These are phyloP conservation scores for Semicossyphus pulcher DNA, from an alignment of 2,113 vertebrate genomes.

Conservation along the genomic window DNA sequence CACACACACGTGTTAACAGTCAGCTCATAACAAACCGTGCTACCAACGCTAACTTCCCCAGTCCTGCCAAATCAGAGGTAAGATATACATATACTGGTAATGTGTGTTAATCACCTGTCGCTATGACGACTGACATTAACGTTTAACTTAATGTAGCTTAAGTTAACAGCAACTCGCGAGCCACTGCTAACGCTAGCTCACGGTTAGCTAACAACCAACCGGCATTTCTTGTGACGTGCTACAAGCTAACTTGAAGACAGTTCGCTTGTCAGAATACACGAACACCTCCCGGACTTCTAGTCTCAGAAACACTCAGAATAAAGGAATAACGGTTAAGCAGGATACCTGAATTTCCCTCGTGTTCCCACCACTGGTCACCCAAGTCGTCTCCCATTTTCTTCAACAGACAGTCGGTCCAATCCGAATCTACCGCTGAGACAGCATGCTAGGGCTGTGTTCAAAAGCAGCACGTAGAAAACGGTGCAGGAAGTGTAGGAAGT, in stretches of 20 bases:
- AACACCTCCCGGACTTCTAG: neutral
- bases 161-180: neutral
- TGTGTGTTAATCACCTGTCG: neutral
- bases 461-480: neutral
- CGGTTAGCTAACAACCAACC: neutral
- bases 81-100: neutral
- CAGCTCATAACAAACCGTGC: neutral
- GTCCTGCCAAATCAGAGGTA: neutral
- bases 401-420: constrained; percentile 1
- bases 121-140: neutral
- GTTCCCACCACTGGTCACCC: constrained; percentile 78
- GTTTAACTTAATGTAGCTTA: too few species aligned
- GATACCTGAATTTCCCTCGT: constrained; percentile 58
- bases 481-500: too few species aligned
- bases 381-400: constrained; percentile 79
- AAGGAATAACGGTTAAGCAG: neutral
- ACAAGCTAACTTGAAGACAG: neutral
- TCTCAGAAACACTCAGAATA: neutral
- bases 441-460: constrained; percentile 58
- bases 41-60: neutral
- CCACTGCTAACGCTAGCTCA: constrained; percentile 46
- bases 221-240: neutral
- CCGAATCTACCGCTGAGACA: constrained; percentile 57
- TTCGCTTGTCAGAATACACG: neutral
- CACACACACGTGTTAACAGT: constrained; percentile 41